Evolutionary conservation across 2,888 invertebrate genomes (phyloP).

Genomic region (Tineola bisselliella): DNA sequence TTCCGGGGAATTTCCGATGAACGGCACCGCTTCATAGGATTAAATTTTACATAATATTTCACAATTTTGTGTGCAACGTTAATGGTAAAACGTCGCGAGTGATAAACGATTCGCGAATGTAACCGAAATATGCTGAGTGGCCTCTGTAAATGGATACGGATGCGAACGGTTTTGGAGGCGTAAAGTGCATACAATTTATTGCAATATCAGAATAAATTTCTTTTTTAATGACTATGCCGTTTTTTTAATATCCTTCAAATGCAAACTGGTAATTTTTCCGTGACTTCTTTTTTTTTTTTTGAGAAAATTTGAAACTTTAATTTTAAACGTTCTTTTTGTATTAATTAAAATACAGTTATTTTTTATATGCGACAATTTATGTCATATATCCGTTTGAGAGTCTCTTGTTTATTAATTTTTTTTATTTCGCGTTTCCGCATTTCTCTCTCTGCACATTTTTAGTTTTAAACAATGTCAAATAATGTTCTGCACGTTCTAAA

Average conservation of each 20-base stretch:
- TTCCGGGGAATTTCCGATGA: conserved; percentile 8
- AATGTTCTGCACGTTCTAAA: too few species aligned
- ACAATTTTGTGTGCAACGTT: conserved; percentile 34
- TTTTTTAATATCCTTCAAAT: not conserved
- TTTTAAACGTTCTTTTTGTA: not conserved
- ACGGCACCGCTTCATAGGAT: conserved; percentile 17
- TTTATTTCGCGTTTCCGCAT: too few species aligned
- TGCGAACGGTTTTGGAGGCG: conserved; percentile 14
- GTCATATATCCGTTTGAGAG: too few species aligned
- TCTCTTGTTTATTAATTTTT: too few species aligned
- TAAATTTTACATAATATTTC: conserved; percentile 37
- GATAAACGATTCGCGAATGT: conserved; percentile 39
- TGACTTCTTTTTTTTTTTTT: not conserved
- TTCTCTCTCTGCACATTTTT: too few species aligned
- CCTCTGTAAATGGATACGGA: conserved; percentile 33
- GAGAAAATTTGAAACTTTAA: not conserved
- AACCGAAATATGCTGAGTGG: conserved; percentile 44
- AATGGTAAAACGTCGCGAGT: conserved; percentile 28
- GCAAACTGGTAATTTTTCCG: not conserved
- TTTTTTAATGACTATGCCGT: not conserved
- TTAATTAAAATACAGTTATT: not conserved
- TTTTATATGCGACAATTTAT: not conserved
- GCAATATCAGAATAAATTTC: conserved; percentile 3
- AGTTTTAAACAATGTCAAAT: too few species aligned
- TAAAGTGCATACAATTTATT: conserved; percentile 12